Conservation (phyloP, 2,888 invertebrate genomes). For the Parapristionchus giblindavisi region DNA sequence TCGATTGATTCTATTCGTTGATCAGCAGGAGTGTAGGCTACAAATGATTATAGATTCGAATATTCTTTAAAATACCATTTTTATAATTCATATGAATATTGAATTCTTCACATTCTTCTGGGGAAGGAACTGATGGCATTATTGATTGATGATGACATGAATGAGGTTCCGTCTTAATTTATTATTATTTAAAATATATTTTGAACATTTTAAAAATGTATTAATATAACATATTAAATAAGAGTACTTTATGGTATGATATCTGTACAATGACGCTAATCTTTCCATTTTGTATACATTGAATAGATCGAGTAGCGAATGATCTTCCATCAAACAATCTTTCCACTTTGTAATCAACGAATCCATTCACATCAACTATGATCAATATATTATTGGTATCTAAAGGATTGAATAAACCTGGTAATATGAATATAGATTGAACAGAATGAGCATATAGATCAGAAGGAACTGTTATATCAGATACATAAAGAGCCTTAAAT, state of each 20-base stretch:
- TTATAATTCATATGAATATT: background rate
- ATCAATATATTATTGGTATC: background rate
- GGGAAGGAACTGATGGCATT: slow-evolving; percentile 4
- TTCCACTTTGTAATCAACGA: slow-evolving; percentile 1
- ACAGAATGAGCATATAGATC: slow-evolving; percentile 10
- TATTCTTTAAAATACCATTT: background rate
- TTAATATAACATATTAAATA: background rate
- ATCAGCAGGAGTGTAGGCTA: background rate
- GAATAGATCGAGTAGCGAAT: slow-evolving; percentile 20
- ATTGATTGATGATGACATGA: slow-evolving; percentile 3
- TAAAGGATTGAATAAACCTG: background rate
- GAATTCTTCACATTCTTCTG: slow-evolving; percentile 28
- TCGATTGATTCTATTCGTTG: background rate
- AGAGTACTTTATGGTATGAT: background rate
- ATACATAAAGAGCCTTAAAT: slow-evolving; percentile 9
- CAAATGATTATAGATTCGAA: background rate
- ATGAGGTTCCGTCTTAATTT: background rate
- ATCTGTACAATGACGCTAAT: background rate
- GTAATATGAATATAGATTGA: slow-evolving; percentile 6
- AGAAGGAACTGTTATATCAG: slow-evolving; percentile 29
- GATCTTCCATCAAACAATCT: slow-evolving; percentile 34
- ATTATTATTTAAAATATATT: background rate
- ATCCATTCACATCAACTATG: background rate
- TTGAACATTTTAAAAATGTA: background rate
- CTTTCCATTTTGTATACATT: slow-evolving; percentile 18